These are phyloP conservation scores for Ommatoiulus sabulosus DNA, from an alignment of 2,888 invertebrate genomes.

Conservation along the genomic window DNA sequence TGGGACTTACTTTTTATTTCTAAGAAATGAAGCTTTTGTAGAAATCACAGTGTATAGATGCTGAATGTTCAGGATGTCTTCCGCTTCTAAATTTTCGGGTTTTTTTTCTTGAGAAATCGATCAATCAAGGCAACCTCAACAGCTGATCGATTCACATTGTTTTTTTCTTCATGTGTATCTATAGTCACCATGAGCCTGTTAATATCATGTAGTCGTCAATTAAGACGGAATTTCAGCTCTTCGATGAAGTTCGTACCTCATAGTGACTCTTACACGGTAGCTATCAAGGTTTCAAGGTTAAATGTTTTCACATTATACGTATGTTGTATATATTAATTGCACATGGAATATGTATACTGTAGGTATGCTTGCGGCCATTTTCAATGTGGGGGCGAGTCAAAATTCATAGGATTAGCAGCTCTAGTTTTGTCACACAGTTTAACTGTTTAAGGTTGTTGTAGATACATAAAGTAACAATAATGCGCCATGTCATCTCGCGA, in stretches of 20 bases:
- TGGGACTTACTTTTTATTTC: too few relatives aligned
- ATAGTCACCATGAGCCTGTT: neutral
- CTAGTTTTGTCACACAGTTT: too few relatives aligned
- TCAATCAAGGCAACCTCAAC: neutral
- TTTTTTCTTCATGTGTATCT: neutral
- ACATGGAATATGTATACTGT: too few relatives aligned
- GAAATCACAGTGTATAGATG: too few relatives aligned
- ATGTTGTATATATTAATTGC: too few relatives aligned
- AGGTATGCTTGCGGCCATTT: too few relatives aligned
- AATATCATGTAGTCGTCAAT: neutral
- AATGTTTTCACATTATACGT: too few relatives aligned
- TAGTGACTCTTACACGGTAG: slow-evolving; percentile 29
- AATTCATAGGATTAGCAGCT: too few relatives aligned
- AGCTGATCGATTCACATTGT: neutral
- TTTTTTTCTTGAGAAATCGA: neutral
- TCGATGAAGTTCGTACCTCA: slow-evolving; percentile 34
- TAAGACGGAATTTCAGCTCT: neutral
- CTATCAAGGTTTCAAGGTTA: neutral
- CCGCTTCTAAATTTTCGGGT: neutral
- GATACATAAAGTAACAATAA: neutral
- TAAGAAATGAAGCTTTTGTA: too few relatives aligned
- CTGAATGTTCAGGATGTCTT: neutral
- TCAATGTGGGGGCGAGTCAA: too few relatives aligned
- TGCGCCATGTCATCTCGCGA: neutral
- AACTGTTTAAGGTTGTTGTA: too few relatives aligned